phyloP scores from a whole-genome alignment of 2,888 invertebrate species.

The Hyposoter dolosus region DNA sequence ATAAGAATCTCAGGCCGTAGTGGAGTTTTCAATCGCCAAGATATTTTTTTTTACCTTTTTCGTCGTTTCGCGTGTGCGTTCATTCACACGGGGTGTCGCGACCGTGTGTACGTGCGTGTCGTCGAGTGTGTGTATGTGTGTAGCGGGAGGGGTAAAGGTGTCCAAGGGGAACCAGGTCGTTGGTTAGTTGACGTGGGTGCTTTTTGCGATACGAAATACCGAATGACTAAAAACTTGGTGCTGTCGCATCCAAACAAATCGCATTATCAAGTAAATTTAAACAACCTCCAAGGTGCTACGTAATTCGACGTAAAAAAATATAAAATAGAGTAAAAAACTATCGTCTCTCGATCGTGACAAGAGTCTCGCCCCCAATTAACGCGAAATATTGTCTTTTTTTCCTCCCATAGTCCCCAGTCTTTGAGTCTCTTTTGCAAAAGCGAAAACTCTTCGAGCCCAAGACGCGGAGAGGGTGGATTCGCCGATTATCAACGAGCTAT shows the following conservation, averaged over 20 bases:
- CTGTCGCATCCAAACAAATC: not conserved
- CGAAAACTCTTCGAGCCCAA: not conserved
- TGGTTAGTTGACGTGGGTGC: constrained; percentile 67
- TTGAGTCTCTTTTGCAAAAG: not conserved
- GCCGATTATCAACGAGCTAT: constrained; percentile 42
- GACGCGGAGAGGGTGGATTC: constrained; percentile 3
- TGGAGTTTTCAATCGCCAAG: not conserved
- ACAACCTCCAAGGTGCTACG: not conserved
- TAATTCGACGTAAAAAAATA: not conserved
- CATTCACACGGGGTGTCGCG: constrained; percentile 34
- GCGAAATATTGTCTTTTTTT: constrained; percentile 14
- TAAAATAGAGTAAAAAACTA: not conserved
- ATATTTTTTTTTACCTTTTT: constrained; percentile 8
- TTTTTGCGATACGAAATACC: constrained; percentile 17
- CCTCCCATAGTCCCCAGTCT: not conserved
- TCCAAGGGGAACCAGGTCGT: constrained; percentile 65
- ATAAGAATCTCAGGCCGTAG: not conserved
- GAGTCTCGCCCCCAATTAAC: constrained; percentile 20
- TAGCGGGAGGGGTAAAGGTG: constrained; percentile 49
- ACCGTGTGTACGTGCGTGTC: not conserved
- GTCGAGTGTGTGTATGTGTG: not conserved
- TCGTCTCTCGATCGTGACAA: constrained; percentile 7
- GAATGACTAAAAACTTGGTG: not conserved
- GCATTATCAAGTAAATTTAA: not conserved
- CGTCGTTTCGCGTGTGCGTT: constrained; percentile 22